phyloP scores from a whole-genome alignment of 2,888 invertebrate genomes.

The Orchestes rusci region DNA sequence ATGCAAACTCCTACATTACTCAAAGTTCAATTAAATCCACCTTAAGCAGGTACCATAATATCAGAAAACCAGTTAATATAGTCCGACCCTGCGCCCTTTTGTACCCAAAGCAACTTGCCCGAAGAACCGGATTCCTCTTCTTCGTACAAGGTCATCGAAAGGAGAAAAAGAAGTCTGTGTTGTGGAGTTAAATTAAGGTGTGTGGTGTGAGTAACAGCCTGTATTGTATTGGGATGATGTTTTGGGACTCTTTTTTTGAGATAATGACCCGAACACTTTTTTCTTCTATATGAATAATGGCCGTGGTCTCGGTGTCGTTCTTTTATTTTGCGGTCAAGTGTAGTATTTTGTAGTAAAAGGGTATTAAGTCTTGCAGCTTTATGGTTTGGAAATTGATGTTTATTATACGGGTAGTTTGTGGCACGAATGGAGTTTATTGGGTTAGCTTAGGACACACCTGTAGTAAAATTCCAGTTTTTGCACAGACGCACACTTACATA shows the following conservation, averaged over 20 bases:
- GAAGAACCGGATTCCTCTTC: conserved; percentile 43
- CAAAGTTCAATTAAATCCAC: no score
- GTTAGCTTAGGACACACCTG: no score
- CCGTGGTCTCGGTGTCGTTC: conserved; percentile 4
- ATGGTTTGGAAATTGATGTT: conserved; percentile 10
- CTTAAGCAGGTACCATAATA: no score
- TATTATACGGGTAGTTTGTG: no score
- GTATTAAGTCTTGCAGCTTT: conserved; percentile 13
- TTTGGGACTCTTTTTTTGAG: conserved; percentile 12
- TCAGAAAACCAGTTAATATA: no score
- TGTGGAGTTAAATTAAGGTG: conserved; percentile 24
- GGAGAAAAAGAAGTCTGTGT: conserved; percentile 24
- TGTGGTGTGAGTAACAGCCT: conserved; percentile 19
- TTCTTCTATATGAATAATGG: conserved; percentile 12
- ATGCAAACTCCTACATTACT: no score
- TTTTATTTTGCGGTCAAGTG: conserved; percentile 15
- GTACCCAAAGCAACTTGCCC: conserved; percentile 34
- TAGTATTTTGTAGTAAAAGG: conserved; percentile 18
- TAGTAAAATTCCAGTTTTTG: no score
- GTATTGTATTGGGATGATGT: conserved; percentile 16
- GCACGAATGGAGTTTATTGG: no score
- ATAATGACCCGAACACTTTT: conserved; percentile 16
- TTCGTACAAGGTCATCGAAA: conserved; percentile 38
- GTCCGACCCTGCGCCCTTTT: conserved; percentile 25
- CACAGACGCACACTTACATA: no score